Evolutionary conservation across 2,888 invertebrate species (phyloP), one percentile per base, ranked within the genome.

Genomic region (Nemotelus nigrinus): DNA sequence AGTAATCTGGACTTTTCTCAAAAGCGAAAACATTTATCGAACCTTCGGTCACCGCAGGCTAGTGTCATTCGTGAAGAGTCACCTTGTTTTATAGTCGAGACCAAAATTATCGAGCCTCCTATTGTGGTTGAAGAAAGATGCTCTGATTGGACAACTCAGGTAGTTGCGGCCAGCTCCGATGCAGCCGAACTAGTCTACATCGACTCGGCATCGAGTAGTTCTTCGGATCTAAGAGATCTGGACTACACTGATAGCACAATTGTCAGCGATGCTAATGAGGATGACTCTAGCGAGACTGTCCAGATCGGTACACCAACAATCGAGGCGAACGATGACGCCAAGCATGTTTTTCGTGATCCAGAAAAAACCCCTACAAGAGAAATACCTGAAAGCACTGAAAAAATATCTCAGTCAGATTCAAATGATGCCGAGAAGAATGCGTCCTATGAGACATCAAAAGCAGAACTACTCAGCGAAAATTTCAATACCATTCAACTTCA

Each of bases 131-230:
- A 89, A 81, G 91, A 91, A 84, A 89, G 90, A 57, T 89, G 90
- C 44, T 90, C 89, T 3, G 88, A 89, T 65, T 89, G 90, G 88
- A 88, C 88, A 8, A 87, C 89, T 58, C 80, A 77, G 65, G 64
- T 43, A 79, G 84, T 87, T 83, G 89, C 90, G 80, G 88, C 89
- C 84, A 87, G 89, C 79, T 57, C 63, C 7, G 88, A 89, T 68
- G 90, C 90, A 3, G 92, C 92, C 44, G 93, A 93, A 86, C 85
- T 93, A 8, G 92, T 93, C 1, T 93, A 90, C 84, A 87, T 93
- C 64, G 91, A 92, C 77, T 92, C 92, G 81, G 90, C 91, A 25
- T 92, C 92, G 3, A 91, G 90, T 80, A 91, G 91, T 82, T 89
- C 90, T 10, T 91, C 91, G 81, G 91, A 91, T 80, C 82, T 90